A percentile compares a stretch with the other conserved stretches of the same genome.
Evolutionary conservation across 1,140 invertebrate genomes (phyloP).

Genomic region (Megathymus violae): DNA sequence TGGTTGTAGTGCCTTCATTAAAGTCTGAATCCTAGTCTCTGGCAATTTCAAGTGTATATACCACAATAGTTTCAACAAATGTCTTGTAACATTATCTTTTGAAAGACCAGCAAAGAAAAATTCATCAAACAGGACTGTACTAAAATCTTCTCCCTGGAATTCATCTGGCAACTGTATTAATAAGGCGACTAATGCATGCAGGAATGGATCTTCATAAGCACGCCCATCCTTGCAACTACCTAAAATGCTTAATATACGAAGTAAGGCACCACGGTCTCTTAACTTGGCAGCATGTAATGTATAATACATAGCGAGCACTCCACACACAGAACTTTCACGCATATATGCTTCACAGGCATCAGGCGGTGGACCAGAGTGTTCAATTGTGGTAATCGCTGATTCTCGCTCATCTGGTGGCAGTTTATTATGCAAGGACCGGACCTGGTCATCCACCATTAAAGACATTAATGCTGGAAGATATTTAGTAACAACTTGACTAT

Average conservation of each 20-base stretch:
- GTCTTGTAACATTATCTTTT: conserved; percentile 96
- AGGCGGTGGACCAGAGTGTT: conserved; percentile 96
- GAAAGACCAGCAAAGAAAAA: conserved; percentile 95
- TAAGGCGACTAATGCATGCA: conserved; percentile 95
- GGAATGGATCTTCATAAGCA: conserved; percentile 97
- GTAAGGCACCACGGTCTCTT: conserved; percentile 93
- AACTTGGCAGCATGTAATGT: conserved; percentile 92
- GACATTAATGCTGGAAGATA: conserved; percentile 97
- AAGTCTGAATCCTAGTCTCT: conserved; percentile 89
- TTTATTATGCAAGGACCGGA: conserved; percentile 92
- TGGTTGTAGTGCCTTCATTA: conserved; percentile 95
- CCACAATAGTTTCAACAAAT: conserved; percentile 96
- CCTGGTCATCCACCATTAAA: conserved; percentile 98
- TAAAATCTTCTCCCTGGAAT: conserved; percentile 97
- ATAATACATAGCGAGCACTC: conserved; percentile 97
- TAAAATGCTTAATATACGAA: conserved; percentile 94
- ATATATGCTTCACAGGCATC: conserved; percentile 96
- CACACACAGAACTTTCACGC: conserved; percentile 94
- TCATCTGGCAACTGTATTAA: conserved; percentile 96
- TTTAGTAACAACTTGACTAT: conserved; percentile 96
- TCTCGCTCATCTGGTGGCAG: conserved; percentile 96
- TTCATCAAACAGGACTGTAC: conserved; percentile 97
- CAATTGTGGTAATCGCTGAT: conserved; percentile 95
- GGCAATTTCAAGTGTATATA: conserved; percentile 95
- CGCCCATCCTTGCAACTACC: conserved; percentile 95